Evolutionary conservation across 2,797 vertebrate species (phyloP), one percentile per base, ranked within the genome.

Genomic region (Crypturellus tataupa): DNA sequence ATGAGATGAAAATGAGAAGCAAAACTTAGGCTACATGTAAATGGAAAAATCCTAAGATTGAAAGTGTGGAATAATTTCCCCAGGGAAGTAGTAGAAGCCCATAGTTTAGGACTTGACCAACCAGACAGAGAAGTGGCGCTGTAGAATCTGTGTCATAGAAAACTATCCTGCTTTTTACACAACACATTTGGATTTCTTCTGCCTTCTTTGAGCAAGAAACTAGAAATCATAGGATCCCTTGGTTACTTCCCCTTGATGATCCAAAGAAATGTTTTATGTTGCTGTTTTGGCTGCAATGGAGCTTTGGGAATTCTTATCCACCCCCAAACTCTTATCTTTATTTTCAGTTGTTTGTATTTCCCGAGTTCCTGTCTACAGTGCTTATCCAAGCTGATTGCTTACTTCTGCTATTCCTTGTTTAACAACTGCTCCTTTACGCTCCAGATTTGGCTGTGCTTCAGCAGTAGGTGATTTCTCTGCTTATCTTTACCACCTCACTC

Each of bases 281-380:
- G 83, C 90, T 4, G 0, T 76, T 64, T 91, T 75, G 68, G 83
- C 23, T 12, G 5, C 89, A 53, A 33, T 87, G 35, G 53, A 85
- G 75, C 94, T 96, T 96, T 96, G 95, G 85, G 95, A 96, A 94
- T 96, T 95, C 91, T 95, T 93, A 96, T 97, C 91, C 93, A 44
- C 73, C 73, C 63, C 93, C 85, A 17, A 91, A 92, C 88, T 81
- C 92, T 94, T 96, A 94, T 95, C 95, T 96, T 85, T 80, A 75
- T 70, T 87, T 95, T 96, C 94, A 83, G 90, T 94, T 95, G 93
- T 95, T 96, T 94, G 82, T 90, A 78, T 91, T 90, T 87, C 75
- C 91, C 73, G 58, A 71, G 90, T 96, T 96, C 96, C 95, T 9
- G 93, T 93, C 95, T 95, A 44, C 75, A 40, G 18, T 19, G 75